Evolutionary conservation across 2,113 vertebrate genomes (phyloP), one percentile per base, ranked within the genome.

Genomic region (Tauraco erythrolophus): DNA sequence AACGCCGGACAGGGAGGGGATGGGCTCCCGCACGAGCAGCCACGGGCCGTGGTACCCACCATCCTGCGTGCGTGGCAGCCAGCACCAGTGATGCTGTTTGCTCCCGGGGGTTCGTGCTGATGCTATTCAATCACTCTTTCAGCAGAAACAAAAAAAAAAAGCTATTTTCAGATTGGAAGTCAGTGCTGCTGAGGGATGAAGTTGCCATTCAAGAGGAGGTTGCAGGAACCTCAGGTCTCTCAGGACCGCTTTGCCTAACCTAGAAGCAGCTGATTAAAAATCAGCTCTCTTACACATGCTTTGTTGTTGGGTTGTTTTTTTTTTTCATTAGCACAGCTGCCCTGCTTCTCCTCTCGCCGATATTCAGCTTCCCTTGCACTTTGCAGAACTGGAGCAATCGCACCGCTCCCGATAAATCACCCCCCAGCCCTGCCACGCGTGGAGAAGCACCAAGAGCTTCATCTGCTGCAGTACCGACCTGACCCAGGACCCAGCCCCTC

Each of bases 341-440:
- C 6, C 4, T 17, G 3, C 53, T 62, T 46, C 76, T 70, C 35
- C 51, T 39, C 62, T 51, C 3, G 0, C 50, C 5, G 43, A 14
- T 23, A 10, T 10, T 23, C 76, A 10, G 10, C 56, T 62, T 41
- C 33, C 41, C 66, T 46, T 7, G 39, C 2, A 12, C 80, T 45
- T 1, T 12, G 33, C 60, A 54, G 54, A 19, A 1, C 15, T 10
- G 12, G 57, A 46, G 30, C 31, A 4, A 16, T 33, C 3, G n/a
- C 22, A 7, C 41, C 1, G 2, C 43, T 77, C 51, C 57, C 21
- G 41, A 24, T 39, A 12, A 23, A 37, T 6, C 78, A 3, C 61
- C 8, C 50, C 41, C 71, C 35, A 7, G 2, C 35, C 27, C 41
- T 2, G 3, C 21, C 4, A 0, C 1, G 5, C 5, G 0, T 25